These are phyloP conservation scores for Sinosuthora webbiana DNA, from an alignment of 2,113 vertebrate genomes.

Conservation along the genomic window DNA sequence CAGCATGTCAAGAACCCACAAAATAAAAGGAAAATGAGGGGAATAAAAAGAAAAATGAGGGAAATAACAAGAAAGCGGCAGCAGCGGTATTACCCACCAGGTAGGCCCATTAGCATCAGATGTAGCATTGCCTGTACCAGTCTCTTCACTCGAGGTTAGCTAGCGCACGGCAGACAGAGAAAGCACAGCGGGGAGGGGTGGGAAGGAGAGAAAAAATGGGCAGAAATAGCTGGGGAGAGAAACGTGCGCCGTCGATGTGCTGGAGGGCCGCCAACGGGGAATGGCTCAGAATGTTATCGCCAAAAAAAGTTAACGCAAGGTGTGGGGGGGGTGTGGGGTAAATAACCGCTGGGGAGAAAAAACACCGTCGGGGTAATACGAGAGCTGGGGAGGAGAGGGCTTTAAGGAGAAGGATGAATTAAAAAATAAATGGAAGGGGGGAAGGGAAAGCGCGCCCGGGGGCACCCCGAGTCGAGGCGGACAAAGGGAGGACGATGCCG, in stretches of 20 bases:
- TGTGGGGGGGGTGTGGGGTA: neutral
- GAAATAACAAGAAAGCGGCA: neutral
- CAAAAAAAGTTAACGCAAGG: constrained; percentile 40
- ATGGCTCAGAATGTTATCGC: constrained; percentile 12
- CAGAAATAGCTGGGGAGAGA: neutral
- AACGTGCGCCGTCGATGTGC: neutral
- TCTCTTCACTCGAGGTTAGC: neutral
- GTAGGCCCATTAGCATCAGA: constrained; percentile 29
- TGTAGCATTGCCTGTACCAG: neutral
- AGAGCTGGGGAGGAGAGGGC: neutral
- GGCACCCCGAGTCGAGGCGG: neutral
- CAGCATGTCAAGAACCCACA: neutral
- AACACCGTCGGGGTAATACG: neutral
- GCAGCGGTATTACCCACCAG: neutral
- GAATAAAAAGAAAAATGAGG: neutral
- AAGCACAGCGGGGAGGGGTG: neutral
- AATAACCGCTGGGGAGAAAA: neutral
- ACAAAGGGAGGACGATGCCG: neutral
- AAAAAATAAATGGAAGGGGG: neutral
- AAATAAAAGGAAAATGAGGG: neutral
- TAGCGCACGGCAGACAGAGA: neutral
- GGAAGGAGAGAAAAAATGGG: neutral
- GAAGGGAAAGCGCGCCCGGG: neutral
- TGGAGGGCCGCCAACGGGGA: neutral
- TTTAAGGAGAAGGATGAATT: neutral